Conservation (phyloP, 2,888 invertebrate species). For the Copidosoma aretas region DNA sequence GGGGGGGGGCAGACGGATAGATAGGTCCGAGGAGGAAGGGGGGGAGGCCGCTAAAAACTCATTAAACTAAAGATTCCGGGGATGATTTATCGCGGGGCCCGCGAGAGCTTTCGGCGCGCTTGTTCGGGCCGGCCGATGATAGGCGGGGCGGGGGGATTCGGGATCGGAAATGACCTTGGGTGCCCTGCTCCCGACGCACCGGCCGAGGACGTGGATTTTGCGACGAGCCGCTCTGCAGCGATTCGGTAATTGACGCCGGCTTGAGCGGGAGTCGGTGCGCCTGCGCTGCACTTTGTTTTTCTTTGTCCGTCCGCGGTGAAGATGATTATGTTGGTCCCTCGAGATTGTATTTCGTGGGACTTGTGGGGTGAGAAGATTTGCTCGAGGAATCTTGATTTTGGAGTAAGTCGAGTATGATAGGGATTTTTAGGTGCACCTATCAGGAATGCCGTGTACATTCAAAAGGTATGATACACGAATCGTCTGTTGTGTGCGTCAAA, state of each 20-base stretch:
- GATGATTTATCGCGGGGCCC: slow-evolving; percentile 58
- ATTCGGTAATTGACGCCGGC: background rate
- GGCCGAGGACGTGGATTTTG: slow-evolving; percentile 48
- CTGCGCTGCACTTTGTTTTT: no score
- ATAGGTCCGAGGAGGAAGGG: slow-evolving; percentile 28
- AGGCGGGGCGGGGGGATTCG: background rate
- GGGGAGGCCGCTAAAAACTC: slow-evolving; percentile 54
- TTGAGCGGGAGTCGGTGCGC: no score
- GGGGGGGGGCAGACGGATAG: background rate
- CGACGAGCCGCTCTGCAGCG: slow-evolving; percentile 6
- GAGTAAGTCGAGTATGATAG: no score
- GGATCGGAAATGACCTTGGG: slow-evolving; percentile 43
- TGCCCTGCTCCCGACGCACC: slow-evolving; percentile 27
- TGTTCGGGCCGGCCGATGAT: background rate
- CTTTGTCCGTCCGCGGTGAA: no score
- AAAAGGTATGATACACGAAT: no score
- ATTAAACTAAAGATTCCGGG: slow-evolving; percentile 55
- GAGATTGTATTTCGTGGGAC: no score
- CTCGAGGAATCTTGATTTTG: no score
- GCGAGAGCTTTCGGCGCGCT: slow-evolving; percentile 7
- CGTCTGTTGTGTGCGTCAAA: no score
- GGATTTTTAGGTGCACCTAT: no score
- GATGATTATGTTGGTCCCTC: no score
- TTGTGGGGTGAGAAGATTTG: no score
- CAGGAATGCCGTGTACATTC: no score